Percentiles rank a stretch among this genome's conserved stretches.
Conservation (phyloP, 2,113 vertebrate genomes). For the Chaetorhynchus papuensis region DNA sequence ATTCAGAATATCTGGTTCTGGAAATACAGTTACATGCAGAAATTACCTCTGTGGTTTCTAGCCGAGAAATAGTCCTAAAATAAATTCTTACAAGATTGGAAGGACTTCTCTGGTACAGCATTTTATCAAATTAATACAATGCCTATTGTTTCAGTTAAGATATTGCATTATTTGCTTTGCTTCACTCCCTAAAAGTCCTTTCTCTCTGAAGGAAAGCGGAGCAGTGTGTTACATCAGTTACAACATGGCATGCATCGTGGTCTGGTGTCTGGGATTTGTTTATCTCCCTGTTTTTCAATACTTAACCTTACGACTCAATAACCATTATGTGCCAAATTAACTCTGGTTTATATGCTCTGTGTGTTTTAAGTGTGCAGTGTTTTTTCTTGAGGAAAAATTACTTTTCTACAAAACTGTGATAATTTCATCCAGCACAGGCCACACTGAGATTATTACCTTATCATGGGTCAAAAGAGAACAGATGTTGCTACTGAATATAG, state of each 20-base stretch:
- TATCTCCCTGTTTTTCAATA: slow-evolving; percentile 23
- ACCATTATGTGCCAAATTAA: slow-evolving; percentile 47
- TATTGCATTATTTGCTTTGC: slow-evolving; percentile 15
- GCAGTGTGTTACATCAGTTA: not conserved
- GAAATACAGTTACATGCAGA: not conserved
- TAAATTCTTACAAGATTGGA: not conserved
- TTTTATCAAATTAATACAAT: not conserved
- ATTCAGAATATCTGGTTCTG: not conserved
- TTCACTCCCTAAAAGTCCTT: not conserved
- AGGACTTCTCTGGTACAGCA: not conserved
- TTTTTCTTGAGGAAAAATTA: slow-evolving; percentile 12
- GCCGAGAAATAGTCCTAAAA: not conserved
- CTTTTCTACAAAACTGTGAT: not conserved
- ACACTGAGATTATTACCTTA: not conserved
- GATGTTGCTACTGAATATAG: not conserved
- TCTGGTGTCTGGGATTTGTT: slow-evolving; percentile 22
- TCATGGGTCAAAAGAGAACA: slow-evolving; percentile 24
- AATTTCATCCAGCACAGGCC: not conserved
- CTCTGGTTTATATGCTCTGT: slow-evolving; percentile 16
- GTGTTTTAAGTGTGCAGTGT: not conserved
- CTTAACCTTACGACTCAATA: slow-evolving; percentile 43
- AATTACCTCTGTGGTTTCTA: not conserved
- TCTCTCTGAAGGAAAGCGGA: not conserved
- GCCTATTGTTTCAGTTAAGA: not conserved
- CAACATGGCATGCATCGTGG: not conserved